Percentiles rank a stretch among this genome's conserved stretches.
These are phyloP conservation scores for Tachycineta bicolor DNA, from an alignment of 2,113 vertebrate genomes.

Conservation along the genomic window DNA sequence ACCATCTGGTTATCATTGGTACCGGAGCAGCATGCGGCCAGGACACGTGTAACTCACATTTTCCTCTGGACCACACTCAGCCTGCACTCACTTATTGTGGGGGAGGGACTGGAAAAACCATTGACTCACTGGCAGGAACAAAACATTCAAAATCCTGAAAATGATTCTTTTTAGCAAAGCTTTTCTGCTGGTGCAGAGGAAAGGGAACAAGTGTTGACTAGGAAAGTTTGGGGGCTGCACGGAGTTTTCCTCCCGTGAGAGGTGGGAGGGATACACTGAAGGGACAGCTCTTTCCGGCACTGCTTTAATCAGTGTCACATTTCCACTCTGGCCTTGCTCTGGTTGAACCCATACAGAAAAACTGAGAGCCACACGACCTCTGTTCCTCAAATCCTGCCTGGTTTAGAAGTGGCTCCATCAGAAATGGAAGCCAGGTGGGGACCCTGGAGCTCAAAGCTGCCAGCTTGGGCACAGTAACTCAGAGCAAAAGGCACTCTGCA, in stretches of 20 bases:
- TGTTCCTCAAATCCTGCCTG: background rate
- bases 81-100: conserved; percentile 47
- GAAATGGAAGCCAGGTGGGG: background rate
- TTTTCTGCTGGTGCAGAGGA: conserved; percentile 5
- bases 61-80: conserved; percentile 61
- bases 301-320: background rate
- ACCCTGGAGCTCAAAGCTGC: rapidly evolving
- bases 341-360: background rate
- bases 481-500: background rate
- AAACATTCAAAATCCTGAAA: conserved; percentile 13
- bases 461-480: background rate
- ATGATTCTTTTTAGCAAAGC: background rate
- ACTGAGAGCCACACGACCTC: rapidly evolving
- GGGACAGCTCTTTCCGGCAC: background rate
- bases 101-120: conserved; percentile 59
- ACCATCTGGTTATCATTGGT: conserved; percentile 63
- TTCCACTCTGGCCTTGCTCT: background rate
- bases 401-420: background rate
- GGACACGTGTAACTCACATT: conserved; percentile 45
- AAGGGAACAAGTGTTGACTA: background rate
- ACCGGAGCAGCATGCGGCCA: conserved; percentile 4
- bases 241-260: background rate
- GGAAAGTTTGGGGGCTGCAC: background rate
- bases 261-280: background rate
- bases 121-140: conserved; percentile 38